These are phyloP conservation scores for Ridgeia piscesae DNA, from an alignment of 1,140 invertebrate genomes.

Conservation along the genomic window DNA sequence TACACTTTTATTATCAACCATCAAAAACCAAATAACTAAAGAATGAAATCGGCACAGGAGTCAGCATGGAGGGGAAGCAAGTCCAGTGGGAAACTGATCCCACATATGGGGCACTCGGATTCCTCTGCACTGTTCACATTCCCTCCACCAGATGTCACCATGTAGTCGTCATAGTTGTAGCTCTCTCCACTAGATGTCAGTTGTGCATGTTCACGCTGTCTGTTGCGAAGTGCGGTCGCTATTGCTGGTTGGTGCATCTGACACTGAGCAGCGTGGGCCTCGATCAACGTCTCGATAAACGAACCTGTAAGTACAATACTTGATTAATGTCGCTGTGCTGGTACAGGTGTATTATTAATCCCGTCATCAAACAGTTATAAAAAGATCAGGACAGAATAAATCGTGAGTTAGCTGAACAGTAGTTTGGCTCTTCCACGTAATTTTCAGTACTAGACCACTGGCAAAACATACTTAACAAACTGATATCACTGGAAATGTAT, in stretches of 20 bases:
- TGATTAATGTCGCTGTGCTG: no score
- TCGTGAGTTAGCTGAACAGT: no score
- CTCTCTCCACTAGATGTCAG: not conserved
- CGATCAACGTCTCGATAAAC: not conserved
- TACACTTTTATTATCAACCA: not conserved
- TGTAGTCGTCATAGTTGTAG: not conserved
- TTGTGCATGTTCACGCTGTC: not conserved
- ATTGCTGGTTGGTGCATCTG: not conserved
- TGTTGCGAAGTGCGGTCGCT: not conserved
- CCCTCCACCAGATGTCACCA: not conserved
- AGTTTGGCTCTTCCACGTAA: no score
- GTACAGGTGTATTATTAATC: no score
- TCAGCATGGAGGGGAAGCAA: not conserved
- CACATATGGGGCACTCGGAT: not conserved
- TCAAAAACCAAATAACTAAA: not conserved
- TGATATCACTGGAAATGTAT: no score
- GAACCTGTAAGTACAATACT: not conserved
- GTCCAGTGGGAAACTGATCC: not conserved
- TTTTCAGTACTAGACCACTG: no score
- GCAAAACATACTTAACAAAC: no score
- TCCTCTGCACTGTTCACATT: not conserved
- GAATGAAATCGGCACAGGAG: not conserved
- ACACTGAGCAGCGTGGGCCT: not conserved
- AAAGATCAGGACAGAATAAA: no score
- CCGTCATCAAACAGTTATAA: no score